phyloP scores from a whole-genome alignment of 2,797 vertebrate genomes.

The Crenuchus spilurus region DNA sequence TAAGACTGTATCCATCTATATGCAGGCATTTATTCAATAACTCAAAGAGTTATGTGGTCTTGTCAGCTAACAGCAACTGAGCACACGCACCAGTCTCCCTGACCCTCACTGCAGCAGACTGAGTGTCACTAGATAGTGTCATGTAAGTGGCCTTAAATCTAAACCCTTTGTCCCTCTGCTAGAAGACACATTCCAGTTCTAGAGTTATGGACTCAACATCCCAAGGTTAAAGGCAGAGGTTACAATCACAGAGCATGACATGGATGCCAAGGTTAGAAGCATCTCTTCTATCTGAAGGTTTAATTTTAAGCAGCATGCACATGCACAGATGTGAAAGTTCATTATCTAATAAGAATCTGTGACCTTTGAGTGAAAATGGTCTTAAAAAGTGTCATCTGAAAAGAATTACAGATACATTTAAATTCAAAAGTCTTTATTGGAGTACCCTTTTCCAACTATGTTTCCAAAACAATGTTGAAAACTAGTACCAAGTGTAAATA shows the following conservation, averaged over 20 bases:
- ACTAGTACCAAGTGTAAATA: too few relatives aligned
- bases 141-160: conserved; percentile 33
- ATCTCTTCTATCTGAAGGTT: background rate
- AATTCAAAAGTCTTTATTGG: too few relatives aligned
- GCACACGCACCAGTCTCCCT: background rate
- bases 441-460: too few relatives aligned
- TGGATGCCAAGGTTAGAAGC: background rate
- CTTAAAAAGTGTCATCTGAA: too few relatives aligned
- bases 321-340: too few relatives aligned
- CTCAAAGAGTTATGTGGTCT: conserved; percentile 37
- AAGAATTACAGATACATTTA: too few relatives aligned
- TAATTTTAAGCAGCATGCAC: too few relatives aligned
- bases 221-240: conserved; percentile 12
- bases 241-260: conserved; percentile 11
- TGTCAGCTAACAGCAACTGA: conserved; percentile 30
- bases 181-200: background rate
- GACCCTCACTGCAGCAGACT: background rate
- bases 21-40: conserved; percentile 40
- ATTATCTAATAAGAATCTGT: too few relatives aligned
- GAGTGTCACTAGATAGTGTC: conserved; percentile 37
- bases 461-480: too few relatives aligned
- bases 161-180: conserved; percentile 34
- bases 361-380: too few relatives aligned
- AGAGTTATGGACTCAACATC: background rate
- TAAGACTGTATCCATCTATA: background rate